Conservation (phyloP, 2,888 invertebrate genomes). For the Agrochola lychnidis region DNA sequence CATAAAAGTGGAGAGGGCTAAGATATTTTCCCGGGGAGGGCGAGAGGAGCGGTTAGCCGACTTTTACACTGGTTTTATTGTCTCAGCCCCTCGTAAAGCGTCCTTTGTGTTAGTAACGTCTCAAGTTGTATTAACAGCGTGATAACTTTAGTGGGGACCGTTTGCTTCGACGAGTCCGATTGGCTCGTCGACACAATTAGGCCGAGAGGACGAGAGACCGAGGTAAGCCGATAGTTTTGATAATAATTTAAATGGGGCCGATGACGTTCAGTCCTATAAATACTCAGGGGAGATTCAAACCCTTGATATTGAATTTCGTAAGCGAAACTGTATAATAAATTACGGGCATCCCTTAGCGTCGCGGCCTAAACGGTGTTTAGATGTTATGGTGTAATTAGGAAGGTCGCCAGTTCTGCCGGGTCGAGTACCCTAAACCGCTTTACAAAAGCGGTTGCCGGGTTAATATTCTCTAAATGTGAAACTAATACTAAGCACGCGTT, state of each 20-base stretch:
- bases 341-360: conserved; percentile 78
- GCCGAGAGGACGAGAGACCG: conserved; percentile 76
- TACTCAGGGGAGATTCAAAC: conserved; percentile 76
- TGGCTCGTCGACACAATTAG: conserved; percentile 81
- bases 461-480: conserved; percentile 71
- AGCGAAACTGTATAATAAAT: conserved; percentile 84
- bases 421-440: conserved; percentile 68
- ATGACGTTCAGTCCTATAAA: conserved; percentile 77
- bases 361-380: conserved; percentile 79
- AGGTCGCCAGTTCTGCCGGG: conserved; percentile 73
- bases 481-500: conserved; percentile 60
- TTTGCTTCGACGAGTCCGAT: conserved; percentile 69
- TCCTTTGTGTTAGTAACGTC: conserved; percentile 86
- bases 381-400: conserved; percentile 80
- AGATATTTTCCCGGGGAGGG: conserved; percentile 79
- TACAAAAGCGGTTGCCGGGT: conserved; percentile 66
- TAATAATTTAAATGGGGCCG: conserved; percentile 85
- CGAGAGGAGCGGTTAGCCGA: conserved; percentile 84
- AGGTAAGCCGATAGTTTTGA: conserved; percentile 83
- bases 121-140: conserved; percentile 86
- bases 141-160: conserved; percentile 82
- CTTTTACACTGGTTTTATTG: conserved; percentile 89
- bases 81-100: conserved; percentile 84
- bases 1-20: conserved; percentile 83
- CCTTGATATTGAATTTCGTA: conserved; percentile 86